These are phyloP conservation scores for Eucriotettix oculatus DNA, from an alignment of 2,888 invertebrate genomes.

Conservation along the genomic window DNA sequence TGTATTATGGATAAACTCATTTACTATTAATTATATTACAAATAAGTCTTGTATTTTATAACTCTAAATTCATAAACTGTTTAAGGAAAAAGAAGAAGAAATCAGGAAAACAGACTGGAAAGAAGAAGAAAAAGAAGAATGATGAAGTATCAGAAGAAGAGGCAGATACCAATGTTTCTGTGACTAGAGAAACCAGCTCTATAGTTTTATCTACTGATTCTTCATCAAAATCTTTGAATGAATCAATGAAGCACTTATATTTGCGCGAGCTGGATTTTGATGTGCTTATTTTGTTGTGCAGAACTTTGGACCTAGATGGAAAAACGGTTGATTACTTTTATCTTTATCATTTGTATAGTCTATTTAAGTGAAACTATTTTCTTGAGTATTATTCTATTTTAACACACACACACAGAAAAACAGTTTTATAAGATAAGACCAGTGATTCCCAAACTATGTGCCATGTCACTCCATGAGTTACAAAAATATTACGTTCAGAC, in stretches of 20 bases:
- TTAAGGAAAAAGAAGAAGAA: background rate
- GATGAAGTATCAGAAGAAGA: background rate
- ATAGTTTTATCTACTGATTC: background rate
- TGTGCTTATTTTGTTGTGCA: background rate
- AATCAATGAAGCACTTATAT: background rate
- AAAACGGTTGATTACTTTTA: too few species aligned
- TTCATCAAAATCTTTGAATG: background rate
- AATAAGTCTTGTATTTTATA: too few species aligned
- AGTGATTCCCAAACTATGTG: too few species aligned
- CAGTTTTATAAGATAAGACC: too few species aligned
- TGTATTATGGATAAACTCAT: too few species aligned
- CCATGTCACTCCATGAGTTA: too few species aligned
- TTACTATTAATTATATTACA: too few species aligned
- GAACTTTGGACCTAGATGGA: background rate
- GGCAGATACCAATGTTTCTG: background rate
- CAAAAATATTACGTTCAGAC: too few species aligned
- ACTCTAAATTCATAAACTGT: background rate
- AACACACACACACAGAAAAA: too few species aligned
- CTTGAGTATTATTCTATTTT: too few species aligned
- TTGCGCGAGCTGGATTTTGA: background rate
- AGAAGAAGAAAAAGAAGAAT: background rate
- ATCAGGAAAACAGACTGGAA: background rate
- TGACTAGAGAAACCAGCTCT: background rate
- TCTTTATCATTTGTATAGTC: too few species aligned
- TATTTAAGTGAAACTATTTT: too few species aligned